Evolutionary conservation across 1,140 invertebrate species (phyloP).

Genomic region (Lasaia peninsularis): DNA sequence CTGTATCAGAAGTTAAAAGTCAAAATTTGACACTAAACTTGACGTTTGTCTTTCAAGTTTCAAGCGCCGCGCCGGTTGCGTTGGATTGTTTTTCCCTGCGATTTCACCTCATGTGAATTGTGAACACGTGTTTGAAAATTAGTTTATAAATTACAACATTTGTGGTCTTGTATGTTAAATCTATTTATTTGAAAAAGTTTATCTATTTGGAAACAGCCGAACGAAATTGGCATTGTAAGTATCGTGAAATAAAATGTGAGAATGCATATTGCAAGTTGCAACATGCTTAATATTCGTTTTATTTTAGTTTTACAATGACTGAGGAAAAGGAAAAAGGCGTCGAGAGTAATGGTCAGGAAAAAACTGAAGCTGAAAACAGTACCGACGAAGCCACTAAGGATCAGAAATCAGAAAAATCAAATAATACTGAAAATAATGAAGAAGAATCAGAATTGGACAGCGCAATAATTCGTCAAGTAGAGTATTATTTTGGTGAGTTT

Average conservation of each 20-base stretch:
- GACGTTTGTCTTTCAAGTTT: too few relatives aligned
- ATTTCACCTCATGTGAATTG: too few relatives aligned
- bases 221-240: neutral
- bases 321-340: constrained; percentile 52
- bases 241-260: neutral
- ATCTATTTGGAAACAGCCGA: too few relatives aligned
- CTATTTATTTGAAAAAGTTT: too few relatives aligned
- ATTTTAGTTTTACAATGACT: constrained; percentile 41
- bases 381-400: constrained; percentile 32
- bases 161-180: too few relatives aligned
- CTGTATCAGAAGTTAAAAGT: too few relatives aligned
- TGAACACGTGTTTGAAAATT: too few relatives aligned
- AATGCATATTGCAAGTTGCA: neutral
- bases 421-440: constrained; percentile 26
- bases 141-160: too few relatives aligned
- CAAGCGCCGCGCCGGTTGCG: too few relatives aligned
- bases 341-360: constrained; percentile 43
- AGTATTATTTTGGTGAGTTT: constrained; percentile 80
- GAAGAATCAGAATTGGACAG: constrained; percentile 72
- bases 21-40: too few relatives aligned
- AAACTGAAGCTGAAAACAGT: constrained; percentile 39
- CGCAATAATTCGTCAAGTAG: constrained; percentile 80
- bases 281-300: neutral
- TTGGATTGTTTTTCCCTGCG: too few relatives aligned
- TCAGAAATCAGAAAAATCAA: constrained; percentile 25